A percentile compares a stretch with the other conserved stretches of the same genome.
phyloP scores from a whole-genome alignment of 1,140 invertebrate species.

The Heliconius himera region DNA sequence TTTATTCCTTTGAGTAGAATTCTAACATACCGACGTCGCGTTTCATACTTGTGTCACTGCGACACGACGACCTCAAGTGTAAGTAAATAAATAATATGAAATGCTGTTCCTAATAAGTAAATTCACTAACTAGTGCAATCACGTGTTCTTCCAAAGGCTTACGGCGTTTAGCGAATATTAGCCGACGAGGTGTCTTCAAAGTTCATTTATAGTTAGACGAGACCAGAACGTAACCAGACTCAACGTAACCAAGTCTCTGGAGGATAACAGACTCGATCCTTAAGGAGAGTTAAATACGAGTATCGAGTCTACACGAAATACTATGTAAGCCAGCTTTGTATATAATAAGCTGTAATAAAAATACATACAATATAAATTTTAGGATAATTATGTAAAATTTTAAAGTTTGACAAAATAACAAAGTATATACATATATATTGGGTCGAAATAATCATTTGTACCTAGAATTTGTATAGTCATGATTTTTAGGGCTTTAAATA shows the following conservation, averaged over 20 bases:
- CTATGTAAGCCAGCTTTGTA: constrained; percentile 4
- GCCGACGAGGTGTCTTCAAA: background rate
- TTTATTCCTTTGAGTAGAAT: too few species aligned
- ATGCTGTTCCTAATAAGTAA: background rate
- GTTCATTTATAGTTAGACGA: constrained; percentile 16
- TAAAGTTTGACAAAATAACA: background rate
- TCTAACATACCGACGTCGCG: too few species aligned
- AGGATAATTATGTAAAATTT: background rate
- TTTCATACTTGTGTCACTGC: background rate
- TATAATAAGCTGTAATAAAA: background rate
- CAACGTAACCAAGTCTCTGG: constrained; percentile 31
- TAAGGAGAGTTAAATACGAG: constrained; percentile 21
- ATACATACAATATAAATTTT: background rate
- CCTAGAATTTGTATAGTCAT: too few species aligned
- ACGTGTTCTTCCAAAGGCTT: background rate
- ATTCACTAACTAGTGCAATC: background rate
- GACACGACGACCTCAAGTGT: background rate
- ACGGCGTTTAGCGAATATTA: background rate
- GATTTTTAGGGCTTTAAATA: too few species aligned
- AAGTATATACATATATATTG: too few species aligned
- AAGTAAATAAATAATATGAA: background rate
- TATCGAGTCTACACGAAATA: constrained; percentile 13
- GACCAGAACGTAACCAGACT: constrained; percentile 19
- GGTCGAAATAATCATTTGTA: too few species aligned
- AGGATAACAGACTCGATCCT: constrained; percentile 27